Percentiles rank a stretch among this genome's conserved stretches.
phyloP scores from a whole-genome alignment of 2,888 invertebrate species.

The Noctua comes region DNA sequence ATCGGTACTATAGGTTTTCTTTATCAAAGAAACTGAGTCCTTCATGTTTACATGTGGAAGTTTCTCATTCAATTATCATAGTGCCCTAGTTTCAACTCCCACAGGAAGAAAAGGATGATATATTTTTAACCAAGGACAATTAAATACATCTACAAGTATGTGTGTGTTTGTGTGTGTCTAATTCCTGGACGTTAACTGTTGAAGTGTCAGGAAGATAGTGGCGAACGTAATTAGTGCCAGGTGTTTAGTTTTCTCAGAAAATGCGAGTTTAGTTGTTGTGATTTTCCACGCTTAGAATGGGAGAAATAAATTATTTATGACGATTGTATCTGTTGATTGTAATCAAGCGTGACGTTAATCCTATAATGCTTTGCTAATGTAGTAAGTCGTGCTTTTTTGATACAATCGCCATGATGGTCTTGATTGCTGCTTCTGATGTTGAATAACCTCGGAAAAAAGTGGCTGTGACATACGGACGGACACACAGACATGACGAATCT shows the following conservation, averaged over 20 bases:
- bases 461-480: too few relatives aligned
- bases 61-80: conserved; percentile 3
- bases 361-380: background rate
- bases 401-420: background rate
- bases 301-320: conserved; percentile 46
- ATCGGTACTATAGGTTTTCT: background rate
- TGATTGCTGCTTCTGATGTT: background rate
- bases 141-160: conserved; percentile 1
- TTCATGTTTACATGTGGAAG: background rate
- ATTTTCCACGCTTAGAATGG: conserved; percentile 45
- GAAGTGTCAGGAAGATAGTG: conserved; percentile 19
- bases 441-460: background rate
- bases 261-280: conserved; percentile 25
- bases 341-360: conserved; percentile 23
- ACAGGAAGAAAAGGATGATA: background rate
- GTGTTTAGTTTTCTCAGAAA: conserved; percentile 33
- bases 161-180: background rate
- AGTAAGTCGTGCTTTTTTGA: background rate
- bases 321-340: conserved; percentile 29
- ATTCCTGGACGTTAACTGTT: conserved; percentile 19
- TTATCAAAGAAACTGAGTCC: background rate
- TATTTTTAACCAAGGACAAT: conserved; percentile 23
- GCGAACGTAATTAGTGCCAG: conserved; percentile 31
- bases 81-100: conserved; percentile 3
- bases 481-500: too few relatives aligned